phyloP scores from a whole-genome alignment of 2,888 invertebrate species.

The Acanthosepion lycidas region DNA sequence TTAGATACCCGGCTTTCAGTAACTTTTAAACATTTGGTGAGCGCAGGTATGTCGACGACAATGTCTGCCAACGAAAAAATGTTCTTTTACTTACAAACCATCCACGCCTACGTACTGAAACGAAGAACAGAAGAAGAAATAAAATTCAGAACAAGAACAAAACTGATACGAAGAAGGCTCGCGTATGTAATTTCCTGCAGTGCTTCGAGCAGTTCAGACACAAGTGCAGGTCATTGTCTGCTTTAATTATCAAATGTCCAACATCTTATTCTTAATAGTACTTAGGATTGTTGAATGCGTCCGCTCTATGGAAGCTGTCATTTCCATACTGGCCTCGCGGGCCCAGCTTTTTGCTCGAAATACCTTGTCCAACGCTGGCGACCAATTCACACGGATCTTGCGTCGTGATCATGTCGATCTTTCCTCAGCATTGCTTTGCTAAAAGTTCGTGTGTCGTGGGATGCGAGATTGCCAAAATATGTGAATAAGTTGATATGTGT shows the following conservation, averaged over 20 bases:
- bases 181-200: slow-evolving; percentile 33
- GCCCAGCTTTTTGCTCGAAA: background rate
- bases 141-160: background rate
- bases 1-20: no score
- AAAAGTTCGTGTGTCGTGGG: background rate
- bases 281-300: slow-evolving; percentile 8
- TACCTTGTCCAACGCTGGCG: background rate
- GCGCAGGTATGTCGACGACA: no score
- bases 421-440: background rate
- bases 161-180: background rate
- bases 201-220: slow-evolving; percentile 18
- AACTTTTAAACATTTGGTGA: no score
- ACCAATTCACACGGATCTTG: background rate
- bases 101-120: background rate
- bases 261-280: slow-evolving; percentile 21
- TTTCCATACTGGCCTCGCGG: background rate
- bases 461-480: background rate
- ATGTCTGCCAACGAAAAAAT: no score
- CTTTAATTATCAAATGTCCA: slow-evolving; percentile 23
- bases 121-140: background rate
- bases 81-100: background rate
- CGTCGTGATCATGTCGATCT: background rate
- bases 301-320: slow-evolving; percentile 1
- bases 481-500: background rate
- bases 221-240: background rate